Base-by-base conservation (phyloP, 2,888 invertebrate species). In the Norana najaformis region DNA sequence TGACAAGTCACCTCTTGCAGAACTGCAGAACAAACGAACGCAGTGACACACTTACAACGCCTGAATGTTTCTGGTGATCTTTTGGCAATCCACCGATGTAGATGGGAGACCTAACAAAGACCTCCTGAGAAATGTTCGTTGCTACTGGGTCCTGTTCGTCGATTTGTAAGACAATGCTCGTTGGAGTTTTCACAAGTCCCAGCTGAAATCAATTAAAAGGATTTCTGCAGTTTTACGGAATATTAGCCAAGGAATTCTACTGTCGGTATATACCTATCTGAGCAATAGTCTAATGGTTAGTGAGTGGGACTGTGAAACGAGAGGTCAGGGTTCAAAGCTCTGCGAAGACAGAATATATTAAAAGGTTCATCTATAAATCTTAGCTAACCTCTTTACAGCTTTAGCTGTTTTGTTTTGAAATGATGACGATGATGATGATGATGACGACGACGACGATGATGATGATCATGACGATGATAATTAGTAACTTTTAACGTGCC, bases 41-140 rank as follows among this genome's bases (percentile, higher is more conserved):
- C 11, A 83, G 2, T 11, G 6, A 82, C 16, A 34, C 30, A 82
- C 93, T 90, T 88, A 93, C 93, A 89, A 93, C 82, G 30, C 89
- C 91, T n/a, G 41, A 47, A 18, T 91, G 89, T 34, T 92, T 89
- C 14, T 90, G 34, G 89, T 92, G 96, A 88, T 91, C 93, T 94
- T 88, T 89, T 18, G 93, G 93, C 90, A 96, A 94, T 0, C 97
- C 98, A 37, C 98, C 98, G 34, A 98, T 96, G 94, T 97, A 97
- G 93, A 98, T 95, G 23, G 95, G 94, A 91, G 96, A 96, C 18
- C 96, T 96, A 3, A 97, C 95, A 90, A 96, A 96, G 89, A 97
- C 95, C 93, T 96, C 96, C 91, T 96, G 96, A 8, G 96, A 96
- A 91, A 96, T 96, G 94, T 96, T 96, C 92, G 96, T 96, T 82